Conservation (phyloP, 2,888 invertebrate genomes). For the Enchytraeus crypticus region DNA sequence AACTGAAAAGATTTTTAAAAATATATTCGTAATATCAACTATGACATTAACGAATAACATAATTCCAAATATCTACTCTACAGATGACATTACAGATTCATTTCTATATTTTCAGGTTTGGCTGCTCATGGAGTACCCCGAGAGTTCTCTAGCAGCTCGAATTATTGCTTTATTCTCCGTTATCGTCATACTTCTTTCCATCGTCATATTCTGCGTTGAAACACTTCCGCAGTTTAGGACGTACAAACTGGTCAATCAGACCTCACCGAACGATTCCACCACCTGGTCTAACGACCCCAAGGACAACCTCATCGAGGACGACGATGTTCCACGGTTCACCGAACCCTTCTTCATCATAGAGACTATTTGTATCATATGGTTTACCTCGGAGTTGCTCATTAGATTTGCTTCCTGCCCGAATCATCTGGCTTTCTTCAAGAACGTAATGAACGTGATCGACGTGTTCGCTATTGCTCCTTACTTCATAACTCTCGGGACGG, state of each 20-base stretch:
- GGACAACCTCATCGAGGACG: constrained; percentile 68
- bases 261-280: constrained; percentile 34
- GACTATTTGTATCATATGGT: constrained; percentile 98
- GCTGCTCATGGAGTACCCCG: constrained; percentile 98
- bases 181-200: constrained; percentile 94
- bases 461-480: constrained; percentile 99
- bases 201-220: constrained; percentile 98
- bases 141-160: constrained; percentile 95
- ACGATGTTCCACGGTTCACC: constrained; percentile 96
- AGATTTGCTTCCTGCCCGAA: constrained; percentile 97
- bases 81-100: too few relatives aligned
- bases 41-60: too few relatives aligned
- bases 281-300: too few relatives aligned
- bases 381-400: constrained; percentile 87
- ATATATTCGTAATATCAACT: too few relatives aligned
- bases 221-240: constrained; percentile 98
- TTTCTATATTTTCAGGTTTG: constrained; percentile 66
- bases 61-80: too few relatives aligned
- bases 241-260: constrained; percentile 62
- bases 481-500: constrained; percentile 97
- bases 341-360: constrained; percentile 99
- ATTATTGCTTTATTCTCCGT: constrained; percentile 98
- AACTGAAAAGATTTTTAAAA: too few relatives aligned
- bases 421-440: constrained; percentile 96
- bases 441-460: constrained; percentile 99